A percentile compares a stretch with the other conserved stretches of the same genome.
These are phyloP conservation scores for Tamandua tetradactyla DNA, from an alignment of 2,797 vertebrate species.

Conservation along the genomic window DNA sequence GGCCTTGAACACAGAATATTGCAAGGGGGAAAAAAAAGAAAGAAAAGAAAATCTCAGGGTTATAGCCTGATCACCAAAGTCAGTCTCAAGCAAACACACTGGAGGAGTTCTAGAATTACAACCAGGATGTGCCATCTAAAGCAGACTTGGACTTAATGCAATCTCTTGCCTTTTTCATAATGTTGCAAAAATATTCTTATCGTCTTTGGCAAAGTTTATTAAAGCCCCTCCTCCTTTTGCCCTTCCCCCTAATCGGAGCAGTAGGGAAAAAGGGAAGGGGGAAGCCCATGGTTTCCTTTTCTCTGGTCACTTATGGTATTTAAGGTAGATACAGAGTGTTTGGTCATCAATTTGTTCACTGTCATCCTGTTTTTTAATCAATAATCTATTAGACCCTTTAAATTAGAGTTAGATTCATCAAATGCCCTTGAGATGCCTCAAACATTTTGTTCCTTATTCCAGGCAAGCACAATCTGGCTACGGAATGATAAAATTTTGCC, in stretches of 20 bases:
- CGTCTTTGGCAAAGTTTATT: conserved; percentile 49
- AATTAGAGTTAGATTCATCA: conserved; percentile 87
- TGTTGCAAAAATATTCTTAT: not conserved
- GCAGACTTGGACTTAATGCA: not conserved
- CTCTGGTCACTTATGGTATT: conserved; percentile 77
- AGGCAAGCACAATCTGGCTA: conserved; percentile 63
- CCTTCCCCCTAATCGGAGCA: conserved; percentile 11
- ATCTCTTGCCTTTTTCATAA: not conserved
- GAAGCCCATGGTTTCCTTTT: conserved; percentile 44
- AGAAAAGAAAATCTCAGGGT: not conserved
- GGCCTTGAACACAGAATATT: not conserved
- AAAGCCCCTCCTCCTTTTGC: conserved; percentile 5
- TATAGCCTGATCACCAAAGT: not conserved
- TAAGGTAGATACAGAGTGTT: conserved; percentile 75
- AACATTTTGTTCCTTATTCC: conserved; percentile 75
- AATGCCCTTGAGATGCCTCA: conserved; percentile 83
- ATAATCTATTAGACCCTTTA: conserved; percentile 88
- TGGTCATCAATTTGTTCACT: conserved; percentile 79
- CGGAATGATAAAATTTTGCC: conserved; percentile 81
- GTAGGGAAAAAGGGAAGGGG: not conserved
- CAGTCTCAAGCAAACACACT: not conserved
- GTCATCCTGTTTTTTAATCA: conserved; percentile 82
- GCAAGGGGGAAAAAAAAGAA: not conserved
- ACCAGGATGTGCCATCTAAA: not conserved
- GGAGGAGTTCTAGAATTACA: conserved; percentile 15